Conservation (phyloP, 2,113 vertebrate species). For the Neoarius graeffei region DNA sequence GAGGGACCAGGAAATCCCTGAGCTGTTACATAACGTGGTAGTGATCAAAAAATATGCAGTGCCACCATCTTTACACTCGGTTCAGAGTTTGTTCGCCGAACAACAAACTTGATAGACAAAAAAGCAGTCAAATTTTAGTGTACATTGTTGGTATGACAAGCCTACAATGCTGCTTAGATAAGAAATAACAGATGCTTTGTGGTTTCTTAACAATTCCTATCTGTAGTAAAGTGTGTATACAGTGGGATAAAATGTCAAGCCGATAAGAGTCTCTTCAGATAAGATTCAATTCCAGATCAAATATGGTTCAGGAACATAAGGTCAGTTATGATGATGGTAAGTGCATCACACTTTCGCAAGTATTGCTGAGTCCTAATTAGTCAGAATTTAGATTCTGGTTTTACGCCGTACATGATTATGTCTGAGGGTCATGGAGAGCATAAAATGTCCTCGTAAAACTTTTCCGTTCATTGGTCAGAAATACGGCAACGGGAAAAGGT, state of each 20-base stretch:
- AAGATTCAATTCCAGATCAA: neutral
- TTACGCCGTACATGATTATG: neutral
- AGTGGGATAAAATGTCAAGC: too few species aligned
- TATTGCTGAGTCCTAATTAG: neutral
- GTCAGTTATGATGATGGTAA: too few species aligned
- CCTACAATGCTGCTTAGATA: neutral
- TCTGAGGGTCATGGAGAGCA: neutral
- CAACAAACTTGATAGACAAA: too few species aligned
- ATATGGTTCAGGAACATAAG: neutral
- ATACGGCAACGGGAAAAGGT: neutral
- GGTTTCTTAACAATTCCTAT: too few species aligned
- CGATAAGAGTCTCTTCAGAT: neutral
- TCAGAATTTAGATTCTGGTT: neutral
- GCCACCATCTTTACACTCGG: constrained; percentile 1
- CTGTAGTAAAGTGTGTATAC: too few species aligned
- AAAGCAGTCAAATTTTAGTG: neutral
- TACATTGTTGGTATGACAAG: neutral
- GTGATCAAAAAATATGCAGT: constrained; percentile 23
- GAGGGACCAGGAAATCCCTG: constrained; percentile 47
- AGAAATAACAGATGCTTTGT: neutral
- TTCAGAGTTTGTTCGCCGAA: neutral
- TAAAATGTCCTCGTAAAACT: neutral
- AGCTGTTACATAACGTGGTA: constrained; percentile 52
- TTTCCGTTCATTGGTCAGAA: neutral
- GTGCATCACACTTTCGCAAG: neutral